Base-by-base conservation (phyloP, 2,888 invertebrate species). In the Liodrosophila aerea region DNA sequence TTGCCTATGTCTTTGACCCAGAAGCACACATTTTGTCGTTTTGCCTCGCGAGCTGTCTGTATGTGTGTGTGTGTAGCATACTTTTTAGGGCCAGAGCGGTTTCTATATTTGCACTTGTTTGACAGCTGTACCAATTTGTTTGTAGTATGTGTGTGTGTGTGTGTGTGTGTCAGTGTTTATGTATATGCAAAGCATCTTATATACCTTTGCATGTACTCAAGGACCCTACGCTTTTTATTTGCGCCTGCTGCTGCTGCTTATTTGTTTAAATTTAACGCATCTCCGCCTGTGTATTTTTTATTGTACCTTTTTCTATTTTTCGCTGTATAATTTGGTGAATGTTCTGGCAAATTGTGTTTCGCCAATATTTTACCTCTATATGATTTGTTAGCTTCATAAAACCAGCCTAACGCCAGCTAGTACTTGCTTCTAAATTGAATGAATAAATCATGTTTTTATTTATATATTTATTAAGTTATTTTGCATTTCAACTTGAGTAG, bases 201-300 rank as follows among this genome's bases (percentile, higher is more conserved):
- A 29, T 46, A 36, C 7, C 15, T 16, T 34, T 30, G 39, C 15
- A 36, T n/a, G n/a, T 44, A 62, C 16, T 31, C 36, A 46, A 39
- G 66, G 22, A 29, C 50, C 52, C 39, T 15, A 15, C 47, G 62
- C 51, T 70, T 80, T 85, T 73, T 73, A 70, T 73, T 85, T 75
- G 73, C 54, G 69, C 75, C 78, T 64, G 59, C 66, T 75, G 70
- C 66, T 75, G 70, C 61, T 78, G 85, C 83, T 85, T 85, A 81
- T 80, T 80, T 80, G 80, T 80, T 80, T 85, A 85, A 81, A 81
- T 82, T 81, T 76, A 80, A 85, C 71, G 76, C 85, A 76, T 63
- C 54, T 52, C 50, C 40, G 44, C 61, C 36, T n/a, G 43, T 22
- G 33, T 37, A 9, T 33, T 11, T 33, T 8, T 54, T 22, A 33